Base-by-base conservation (phyloP, 2,797 vertebrate species). In the Notoglanidium macrostoma region DNA sequence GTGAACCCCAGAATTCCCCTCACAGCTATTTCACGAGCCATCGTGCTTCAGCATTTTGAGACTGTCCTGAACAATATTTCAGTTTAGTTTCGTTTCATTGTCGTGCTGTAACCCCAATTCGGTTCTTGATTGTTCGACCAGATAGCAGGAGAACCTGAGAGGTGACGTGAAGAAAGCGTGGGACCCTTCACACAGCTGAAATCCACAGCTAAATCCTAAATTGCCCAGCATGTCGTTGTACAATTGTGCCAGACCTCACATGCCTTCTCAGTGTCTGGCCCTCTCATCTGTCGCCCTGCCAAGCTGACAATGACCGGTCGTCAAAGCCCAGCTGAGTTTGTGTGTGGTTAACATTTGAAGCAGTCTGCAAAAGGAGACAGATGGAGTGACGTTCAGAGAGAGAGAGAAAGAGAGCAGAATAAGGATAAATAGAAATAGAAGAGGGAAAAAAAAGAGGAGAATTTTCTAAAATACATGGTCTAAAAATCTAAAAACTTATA, bases 151-250 rank as follows among this genome's bases (percentile, higher is more conserved):
- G 82, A 91, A 88, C 88, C 83, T 84, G 90, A 86, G 87, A 89
- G 84, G 72, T 76, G 85, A 79, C 26, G 57, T 44, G 86, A 89
- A 81, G 68, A 86, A 44, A 67, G 54, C 82, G 84, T 63, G 46
- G 73, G 83, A 61, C 77, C 84, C 73, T 54, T 40, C 40, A 40
- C 40, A 40, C 40, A 40, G 40, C 40, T 40, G 40, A 73, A 89
- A 87, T 87, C 55, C 67, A 59, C 17, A 63, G 85, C 89, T 89
- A 85, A 85, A 85, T 85, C 72, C 89, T 89, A 86, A 89, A 84
- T 89, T 84, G 83, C 82, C 68, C 80, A 80, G 76, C 55, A 74
- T 76, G 17, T 67, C 59, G 55, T 59, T 59, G 59, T 57, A 17
- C 84, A 84, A 87, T 89, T 89, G 85, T 90, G 86, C 84, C 84